These are phyloP conservation scores for Harpagifer antarcticus DNA, from an alignment of 2,797 vertebrate species.

Conservation along the genomic window DNA sequence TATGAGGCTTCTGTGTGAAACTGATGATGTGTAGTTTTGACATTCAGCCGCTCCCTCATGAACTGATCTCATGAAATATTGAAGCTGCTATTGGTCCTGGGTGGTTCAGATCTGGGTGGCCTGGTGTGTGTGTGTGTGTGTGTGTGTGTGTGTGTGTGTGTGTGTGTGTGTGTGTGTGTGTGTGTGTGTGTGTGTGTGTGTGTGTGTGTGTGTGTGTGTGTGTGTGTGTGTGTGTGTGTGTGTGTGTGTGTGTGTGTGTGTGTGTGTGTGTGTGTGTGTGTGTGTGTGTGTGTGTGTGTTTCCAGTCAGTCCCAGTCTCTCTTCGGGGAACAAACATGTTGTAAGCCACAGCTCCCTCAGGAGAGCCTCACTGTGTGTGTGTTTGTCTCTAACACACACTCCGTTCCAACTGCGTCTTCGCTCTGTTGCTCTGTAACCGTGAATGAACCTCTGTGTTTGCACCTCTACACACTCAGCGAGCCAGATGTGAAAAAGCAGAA, in stretches of 20 bases:
- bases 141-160: constrained; percentile 17
- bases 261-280: constrained; percentile 25
- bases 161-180: constrained; percentile 17
- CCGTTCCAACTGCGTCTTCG: background rate
- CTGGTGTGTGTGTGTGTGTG: constrained; percentile 31
- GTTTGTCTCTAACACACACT: constrained; percentile 8
- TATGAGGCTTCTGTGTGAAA: constrained; percentile 44
- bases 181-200: constrained; percentile 3
- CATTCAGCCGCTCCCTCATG: constrained; percentile 31
- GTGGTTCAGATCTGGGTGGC: constrained; percentile 78
- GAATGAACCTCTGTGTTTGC: constrained; percentile 67
- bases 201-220: constrained; percentile 22
- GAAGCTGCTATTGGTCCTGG: constrained; percentile 60
- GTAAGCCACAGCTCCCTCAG: constrained; percentile 64
- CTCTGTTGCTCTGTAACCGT: constrained; percentile 36
- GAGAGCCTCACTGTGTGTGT: constrained; percentile 41
- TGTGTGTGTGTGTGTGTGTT: constrained; percentile 45
- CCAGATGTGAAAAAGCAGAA: constrained; percentile 63
- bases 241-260: constrained; percentile 3
- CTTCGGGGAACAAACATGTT: constrained; percentile 75
- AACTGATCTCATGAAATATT: constrained; percentile 52
- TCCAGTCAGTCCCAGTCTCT: constrained; percentile 72
- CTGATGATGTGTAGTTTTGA: constrained; percentile 49
- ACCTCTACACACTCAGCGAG: constrained; percentile 40
- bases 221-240: constrained; percentile 18